phyloP scores from a whole-genome alignment of 1,140 invertebrate genomes.

The Pogonognathellus flavescens region DNA sequence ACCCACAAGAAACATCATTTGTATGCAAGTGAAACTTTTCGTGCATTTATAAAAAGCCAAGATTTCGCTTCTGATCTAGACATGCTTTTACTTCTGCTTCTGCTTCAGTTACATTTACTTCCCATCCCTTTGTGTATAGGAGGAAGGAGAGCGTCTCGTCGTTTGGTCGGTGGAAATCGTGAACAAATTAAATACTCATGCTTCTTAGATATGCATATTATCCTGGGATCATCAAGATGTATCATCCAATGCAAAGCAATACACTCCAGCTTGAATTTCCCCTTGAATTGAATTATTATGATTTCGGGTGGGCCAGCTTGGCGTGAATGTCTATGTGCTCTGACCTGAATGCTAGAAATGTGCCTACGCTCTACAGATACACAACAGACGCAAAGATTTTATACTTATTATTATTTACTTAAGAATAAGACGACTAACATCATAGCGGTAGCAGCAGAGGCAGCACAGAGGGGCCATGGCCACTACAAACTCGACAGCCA shows the following conservation, averaged over 20 bases:
- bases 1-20: conserved; percentile 66
- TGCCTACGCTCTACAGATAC: not conserved
- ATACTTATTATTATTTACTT: not conserved
- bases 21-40: conserved; percentile 67
- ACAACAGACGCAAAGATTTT: not conserved
- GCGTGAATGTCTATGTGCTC: conserved; percentile 24
- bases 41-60: conserved; percentile 67
- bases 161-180: conserved; percentile 35
- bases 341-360: conserved; percentile 50
- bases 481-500: conserved; percentile 40
- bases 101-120: conserved; percentile 52
- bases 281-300: conserved; percentile 61
- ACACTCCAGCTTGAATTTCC: conserved; percentile 54
- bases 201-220: conserved; percentile 53
- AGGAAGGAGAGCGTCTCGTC: not conserved
- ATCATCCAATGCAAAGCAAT: conserved; percentile 49
- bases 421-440: not conserved
- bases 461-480: conserved; percentile 6
- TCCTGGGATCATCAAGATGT: conserved; percentile 54
- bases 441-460: not conserved
- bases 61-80: conserved; percentile 64
- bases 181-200: conserved; percentile 59
- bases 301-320: conserved; percentile 55
- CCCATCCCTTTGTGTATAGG: conserved; percentile 28
- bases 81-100: conserved; percentile 58